Evolutionary conservation across 2,888 invertebrate genomes (phyloP).

Genomic region (Melinaea marsaeus): DNA sequence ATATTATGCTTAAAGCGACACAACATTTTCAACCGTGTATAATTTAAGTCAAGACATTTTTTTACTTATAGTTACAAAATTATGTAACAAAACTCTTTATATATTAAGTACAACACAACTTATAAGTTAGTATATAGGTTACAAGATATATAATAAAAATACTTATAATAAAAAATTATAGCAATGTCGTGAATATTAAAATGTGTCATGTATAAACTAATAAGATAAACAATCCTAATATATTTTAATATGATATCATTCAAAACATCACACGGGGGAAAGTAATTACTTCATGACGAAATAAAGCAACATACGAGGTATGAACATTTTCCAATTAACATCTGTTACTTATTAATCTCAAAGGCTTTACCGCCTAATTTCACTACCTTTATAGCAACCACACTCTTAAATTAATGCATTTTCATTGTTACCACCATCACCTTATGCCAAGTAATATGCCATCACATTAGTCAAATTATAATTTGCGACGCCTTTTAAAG

Average conservation of each 20-base stretch:
- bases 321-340: constrained; percentile 31
- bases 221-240: too few relatives aligned
- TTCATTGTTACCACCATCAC: constrained; percentile 26
- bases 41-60: too few relatives aligned
- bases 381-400: constrained; percentile 18
- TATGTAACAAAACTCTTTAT: too few relatives aligned
- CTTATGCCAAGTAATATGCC: constrained; percentile 17
- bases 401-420: constrained; percentile 29
- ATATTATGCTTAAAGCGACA: too few relatives aligned
- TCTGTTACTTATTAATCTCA: constrained; percentile 24
- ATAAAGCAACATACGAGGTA: constrained; percentile 19
- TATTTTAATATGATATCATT: constrained; percentile 2
- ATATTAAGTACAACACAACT: too few relatives aligned
- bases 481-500: constrained; percentile 22
- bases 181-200: too few relatives aligned
- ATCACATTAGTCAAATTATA: constrained; percentile 27
- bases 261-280: background rate
- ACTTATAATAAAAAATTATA: too few relatives aligned
- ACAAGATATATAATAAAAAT: too few relatives aligned
- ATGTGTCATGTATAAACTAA: too few relatives aligned
- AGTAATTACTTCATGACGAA: constrained; percentile 9
- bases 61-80: too few relatives aligned
- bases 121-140: too few relatives aligned
- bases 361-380: constrained; percentile 26
- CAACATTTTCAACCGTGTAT: too few relatives aligned